These are phyloP conservation scores for Istiophorus platypterus DNA, from an alignment of 2,113 vertebrate genomes.

Conservation along the genomic window DNA sequence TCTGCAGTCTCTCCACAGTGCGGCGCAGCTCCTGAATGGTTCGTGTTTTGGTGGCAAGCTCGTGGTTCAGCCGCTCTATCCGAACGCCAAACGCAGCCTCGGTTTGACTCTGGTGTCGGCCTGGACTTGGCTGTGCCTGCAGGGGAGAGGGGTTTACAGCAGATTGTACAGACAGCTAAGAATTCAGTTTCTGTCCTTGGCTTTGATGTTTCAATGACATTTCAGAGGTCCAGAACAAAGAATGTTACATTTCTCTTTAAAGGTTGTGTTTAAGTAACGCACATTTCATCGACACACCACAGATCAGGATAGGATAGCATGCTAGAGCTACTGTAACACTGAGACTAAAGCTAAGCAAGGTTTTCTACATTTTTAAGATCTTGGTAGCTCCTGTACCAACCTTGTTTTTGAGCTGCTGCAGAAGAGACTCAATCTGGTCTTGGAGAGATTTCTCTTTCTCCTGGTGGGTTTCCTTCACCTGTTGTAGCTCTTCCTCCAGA, in stretches of 20 bases:
- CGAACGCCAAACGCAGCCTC: constrained; percentile 84
- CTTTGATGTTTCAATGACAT: too few relatives aligned
- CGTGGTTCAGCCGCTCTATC: constrained; percentile 88
- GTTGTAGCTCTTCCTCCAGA: constrained; percentile 84
- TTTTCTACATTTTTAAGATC: neutral
- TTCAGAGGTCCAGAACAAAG: too few relatives aligned
- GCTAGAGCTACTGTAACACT: neutral
- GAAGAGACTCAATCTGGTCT: constrained; percentile 79
- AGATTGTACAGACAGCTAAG: too few relatives aligned
- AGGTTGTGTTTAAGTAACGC: too few relatives aligned
- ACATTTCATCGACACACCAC: too few relatives aligned
- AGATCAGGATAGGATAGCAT: neutral
- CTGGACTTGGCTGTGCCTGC: constrained; percentile 75
- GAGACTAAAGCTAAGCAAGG: too few relatives aligned
- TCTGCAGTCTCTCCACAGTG: constrained; percentile 92
- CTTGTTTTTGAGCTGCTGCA: constrained; percentile 85
- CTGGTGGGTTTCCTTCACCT: constrained; percentile 78
- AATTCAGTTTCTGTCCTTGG: neutral
- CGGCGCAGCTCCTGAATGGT: constrained; percentile 90
- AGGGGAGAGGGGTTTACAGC: constrained; percentile 10
- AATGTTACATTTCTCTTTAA: too few relatives aligned
- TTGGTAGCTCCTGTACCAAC: neutral
- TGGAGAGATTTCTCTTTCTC: constrained; percentile 73
- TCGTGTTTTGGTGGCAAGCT: constrained; percentile 87
- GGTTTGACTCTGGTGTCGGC: constrained; percentile 74